Conservation (phyloP, 2,888 invertebrate genomes). For the Diarsia rubi region DNA sequence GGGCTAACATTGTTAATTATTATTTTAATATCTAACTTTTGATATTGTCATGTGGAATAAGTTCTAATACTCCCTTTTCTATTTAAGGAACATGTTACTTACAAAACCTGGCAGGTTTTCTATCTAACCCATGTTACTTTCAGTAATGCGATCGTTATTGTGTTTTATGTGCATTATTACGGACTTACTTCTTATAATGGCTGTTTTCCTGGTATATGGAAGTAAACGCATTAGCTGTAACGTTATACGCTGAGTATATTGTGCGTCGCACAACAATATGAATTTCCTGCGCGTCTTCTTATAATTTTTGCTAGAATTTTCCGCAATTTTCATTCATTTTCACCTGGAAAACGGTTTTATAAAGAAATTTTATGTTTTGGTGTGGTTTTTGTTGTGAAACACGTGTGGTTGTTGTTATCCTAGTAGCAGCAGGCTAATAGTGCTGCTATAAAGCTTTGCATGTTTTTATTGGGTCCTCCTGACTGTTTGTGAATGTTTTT, state of each 20-base stretch:
- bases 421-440: constrained; percentile 44
- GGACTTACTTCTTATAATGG: constrained; percentile 50
- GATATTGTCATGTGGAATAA: not conserved
- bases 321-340: not conserved
- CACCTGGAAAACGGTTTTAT: constrained; percentile 46
- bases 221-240: constrained; percentile 61
- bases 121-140: constrained; percentile 47
- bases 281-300: constrained; percentile 18
- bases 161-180: constrained; percentile 56
- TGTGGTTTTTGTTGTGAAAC: constrained; percentile 39
- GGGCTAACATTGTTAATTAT: not conserved
- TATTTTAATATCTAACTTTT: not conserved
- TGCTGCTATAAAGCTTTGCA: constrained; percentile 61
- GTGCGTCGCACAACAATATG: constrained; percentile 22
- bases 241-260: constrained; percentile 45
- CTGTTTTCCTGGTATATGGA: constrained; percentile 60
- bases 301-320: constrained; percentile 24
- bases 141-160: constrained; percentile 57
- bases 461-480: constrained; percentile 35
- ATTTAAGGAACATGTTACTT: constrained; percentile 26
- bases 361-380: constrained; percentile 29
- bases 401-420: constrained; percentile 43
- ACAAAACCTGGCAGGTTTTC: constrained; percentile 40
- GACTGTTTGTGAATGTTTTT: constrained; percentile 12
- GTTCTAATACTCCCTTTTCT: not conserved